These are phyloP conservation scores for Uropetala carovei DNA, from an alignment of 2,888 invertebrate genomes.

Conservation along the genomic window DNA sequence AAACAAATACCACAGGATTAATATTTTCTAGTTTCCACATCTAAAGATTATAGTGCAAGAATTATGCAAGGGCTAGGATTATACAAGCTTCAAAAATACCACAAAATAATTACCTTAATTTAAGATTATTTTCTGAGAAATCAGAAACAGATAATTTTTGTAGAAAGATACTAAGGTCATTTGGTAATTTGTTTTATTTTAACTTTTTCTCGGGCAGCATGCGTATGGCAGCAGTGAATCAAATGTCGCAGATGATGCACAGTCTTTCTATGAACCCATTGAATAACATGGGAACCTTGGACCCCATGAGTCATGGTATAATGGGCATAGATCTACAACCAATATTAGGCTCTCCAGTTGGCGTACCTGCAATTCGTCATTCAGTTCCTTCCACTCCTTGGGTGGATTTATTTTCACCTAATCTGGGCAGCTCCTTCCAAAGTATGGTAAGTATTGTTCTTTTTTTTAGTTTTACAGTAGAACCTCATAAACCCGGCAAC, in stretches of 20 bases:
- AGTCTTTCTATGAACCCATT: neutral
- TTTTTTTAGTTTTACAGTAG: too few species aligned
- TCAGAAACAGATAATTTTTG: neutral
- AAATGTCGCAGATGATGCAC: constrained; percentile 42
- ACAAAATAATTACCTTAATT: too few species aligned
- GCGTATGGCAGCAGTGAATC: constrained; percentile 25
- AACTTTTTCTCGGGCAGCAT: neutral
- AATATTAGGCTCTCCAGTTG: neutral
- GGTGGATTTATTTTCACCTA: neutral
- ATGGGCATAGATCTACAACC: neutral
- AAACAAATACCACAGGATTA: too few species aligned
- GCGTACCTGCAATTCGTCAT: neutral
- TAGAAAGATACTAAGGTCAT: neutral
- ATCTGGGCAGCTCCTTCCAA: neutral
- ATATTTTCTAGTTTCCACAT: too few species aligned
- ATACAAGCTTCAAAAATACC: too few species aligned
- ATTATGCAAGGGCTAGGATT: too few species aligned
- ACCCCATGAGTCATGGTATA: neutral
- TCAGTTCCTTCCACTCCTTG: constrained; percentile 9
- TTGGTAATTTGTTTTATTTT: neutral
- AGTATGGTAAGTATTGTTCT: constrained; percentile 21
- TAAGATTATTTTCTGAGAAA: neutral
- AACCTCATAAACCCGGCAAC: too few species aligned
- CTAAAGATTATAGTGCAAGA: too few species aligned
- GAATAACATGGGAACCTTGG: constrained; percentile 12